Base-by-base conservation (phyloP, 1,140 invertebrate genomes). In the Drosophila bocqueti region DNA sequence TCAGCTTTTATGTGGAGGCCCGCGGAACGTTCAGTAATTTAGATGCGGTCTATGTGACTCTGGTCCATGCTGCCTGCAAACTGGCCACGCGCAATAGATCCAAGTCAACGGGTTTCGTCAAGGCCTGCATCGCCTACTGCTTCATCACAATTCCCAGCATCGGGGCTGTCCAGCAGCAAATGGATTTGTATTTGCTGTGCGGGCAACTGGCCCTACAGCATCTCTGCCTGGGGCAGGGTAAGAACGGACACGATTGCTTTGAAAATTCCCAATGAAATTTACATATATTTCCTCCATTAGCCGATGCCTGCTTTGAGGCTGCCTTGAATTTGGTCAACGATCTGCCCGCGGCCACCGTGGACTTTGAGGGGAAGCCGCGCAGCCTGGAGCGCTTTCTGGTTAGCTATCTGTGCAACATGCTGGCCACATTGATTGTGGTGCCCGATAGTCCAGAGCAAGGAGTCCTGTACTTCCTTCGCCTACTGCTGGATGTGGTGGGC, bases 61-160 rank as follows among this genome's bases (percentile, higher is more conserved):
- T 99, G 31, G 96, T 99, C 21, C 97, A 98, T 92, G 95, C 95
- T 93, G 97, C 98, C 8, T 98, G 97, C 93, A 94, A 95, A 69
- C 92, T 98, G 66, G 94, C 96, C 1, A 95, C 97, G 72, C 96
- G 96, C 4, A 97, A 96, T 3, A 95, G 95, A 2, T 95, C 95
- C 4, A 84, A 78, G 38, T 81, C 81, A 7, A 75, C 61, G 38
- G 95, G 97, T 65, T 98, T 98, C 94, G 96, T 98, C 31, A 95
- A 97, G 80, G 98, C 98, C n/a, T 99, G 98, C 94, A 96, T 97
- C 57, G 98, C 98, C 1, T 99, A 98, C 93, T 96, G 96, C 93
- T 99, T 96, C 92, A 98, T 99, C 42, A 99, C 98, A 2, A 97
- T 99, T 93, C 98, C 98, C 26, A 99, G 98, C 8, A 95, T 99